Evolutionary conservation across 2,113 vertebrate genomes (phyloP).

Genomic region (Periophthalmus modestus): DNA sequence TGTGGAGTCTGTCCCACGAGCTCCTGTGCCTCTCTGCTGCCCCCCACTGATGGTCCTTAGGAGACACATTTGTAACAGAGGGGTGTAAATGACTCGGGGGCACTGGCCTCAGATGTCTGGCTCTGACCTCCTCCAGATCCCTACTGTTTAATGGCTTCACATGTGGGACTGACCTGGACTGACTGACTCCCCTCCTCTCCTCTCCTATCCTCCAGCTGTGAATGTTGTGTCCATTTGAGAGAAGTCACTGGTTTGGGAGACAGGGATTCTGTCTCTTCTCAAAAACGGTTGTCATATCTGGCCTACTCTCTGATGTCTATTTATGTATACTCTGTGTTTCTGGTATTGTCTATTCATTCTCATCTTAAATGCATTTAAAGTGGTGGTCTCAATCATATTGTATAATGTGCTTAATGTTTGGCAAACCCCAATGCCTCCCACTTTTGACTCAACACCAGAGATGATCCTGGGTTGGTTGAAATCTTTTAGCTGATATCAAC

Average conservation of each 20-base stretch:
- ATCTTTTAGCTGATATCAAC: too few relatives aligned
- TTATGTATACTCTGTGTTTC: too few relatives aligned
- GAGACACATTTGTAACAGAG: constrained; percentile 50
- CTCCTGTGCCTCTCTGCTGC: constrained; percentile 25
- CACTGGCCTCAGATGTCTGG: constrained; percentile 55
- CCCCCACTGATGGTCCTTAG: constrained; percentile 23
- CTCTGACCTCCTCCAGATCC: constrained; percentile 50
- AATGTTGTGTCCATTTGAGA: constrained; percentile 17
- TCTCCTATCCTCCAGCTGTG: constrained; percentile 14
- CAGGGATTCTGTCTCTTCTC: constrained; percentile 41
- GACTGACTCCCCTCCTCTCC: constrained; percentile 52
- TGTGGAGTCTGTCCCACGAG: constrained; percentile 56
- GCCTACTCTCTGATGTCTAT: background rate
- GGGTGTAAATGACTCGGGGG: constrained; percentile 62
- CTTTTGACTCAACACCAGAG: too few relatives aligned
- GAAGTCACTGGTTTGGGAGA: constrained; percentile 31
- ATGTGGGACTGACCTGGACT: constrained; percentile 60
- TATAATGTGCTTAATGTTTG: too few relatives aligned
- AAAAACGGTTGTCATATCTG: constrained; percentile 27
- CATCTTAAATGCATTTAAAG: background rate
- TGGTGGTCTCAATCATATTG: background rate
- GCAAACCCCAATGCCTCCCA: too few relatives aligned
- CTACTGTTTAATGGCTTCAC: constrained; percentile 67
- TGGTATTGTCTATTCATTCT: background rate
- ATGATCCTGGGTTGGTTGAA: too few relatives aligned